Percentiles rank a stretch among this genome's conserved stretches.
phyloP scores from a whole-genome alignment of 2,797 vertebrate species.

The Tragopan temminckii region DNA sequence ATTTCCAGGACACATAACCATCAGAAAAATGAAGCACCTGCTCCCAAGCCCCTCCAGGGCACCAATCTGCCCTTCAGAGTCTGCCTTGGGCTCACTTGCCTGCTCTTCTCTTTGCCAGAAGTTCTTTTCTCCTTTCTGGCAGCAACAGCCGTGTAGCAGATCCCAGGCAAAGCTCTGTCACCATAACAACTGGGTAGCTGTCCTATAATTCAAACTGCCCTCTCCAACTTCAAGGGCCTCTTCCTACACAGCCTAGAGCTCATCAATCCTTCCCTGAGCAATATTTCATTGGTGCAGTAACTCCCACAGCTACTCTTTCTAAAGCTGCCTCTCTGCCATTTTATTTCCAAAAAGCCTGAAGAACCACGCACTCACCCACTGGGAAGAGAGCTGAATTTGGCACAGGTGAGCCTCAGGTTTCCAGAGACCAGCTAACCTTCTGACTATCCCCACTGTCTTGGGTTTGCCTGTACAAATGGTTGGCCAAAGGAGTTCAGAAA shows the following conservation, averaged over 20 bases:
- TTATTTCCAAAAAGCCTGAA: neutral
- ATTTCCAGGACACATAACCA: neutral
- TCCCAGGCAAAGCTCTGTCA: neutral
- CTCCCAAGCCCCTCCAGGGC: neutral
- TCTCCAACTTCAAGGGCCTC: conserved; percentile 30
- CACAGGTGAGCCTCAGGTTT: neutral
- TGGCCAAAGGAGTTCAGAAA: neutral
- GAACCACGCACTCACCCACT: neutral
- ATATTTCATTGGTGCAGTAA: neutral
- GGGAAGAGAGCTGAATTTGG: neutral
- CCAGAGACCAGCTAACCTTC: neutral
- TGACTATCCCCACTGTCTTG: neutral
- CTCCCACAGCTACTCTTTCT: conserved; percentile 9
- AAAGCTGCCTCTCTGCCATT: conserved; percentile 6
- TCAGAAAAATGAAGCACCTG: neutral
- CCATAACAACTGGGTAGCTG: conserved; percentile 34
- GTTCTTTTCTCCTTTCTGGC: neutral
- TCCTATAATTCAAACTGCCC: conserved; percentile 7
- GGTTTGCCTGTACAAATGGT: neutral
- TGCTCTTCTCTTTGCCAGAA: neutral
- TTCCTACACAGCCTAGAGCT: conserved; percentile 23
- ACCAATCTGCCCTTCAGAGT: neutral
- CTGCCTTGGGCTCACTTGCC: neutral
- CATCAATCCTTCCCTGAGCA: conserved; percentile 41
- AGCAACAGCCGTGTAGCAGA: neutral